A percentile compares a stretch with the other conserved stretches of the same genome.
phyloP scores from a whole-genome alignment of 2,797 vertebrate genomes.

The Anguilla obscura region DNA sequence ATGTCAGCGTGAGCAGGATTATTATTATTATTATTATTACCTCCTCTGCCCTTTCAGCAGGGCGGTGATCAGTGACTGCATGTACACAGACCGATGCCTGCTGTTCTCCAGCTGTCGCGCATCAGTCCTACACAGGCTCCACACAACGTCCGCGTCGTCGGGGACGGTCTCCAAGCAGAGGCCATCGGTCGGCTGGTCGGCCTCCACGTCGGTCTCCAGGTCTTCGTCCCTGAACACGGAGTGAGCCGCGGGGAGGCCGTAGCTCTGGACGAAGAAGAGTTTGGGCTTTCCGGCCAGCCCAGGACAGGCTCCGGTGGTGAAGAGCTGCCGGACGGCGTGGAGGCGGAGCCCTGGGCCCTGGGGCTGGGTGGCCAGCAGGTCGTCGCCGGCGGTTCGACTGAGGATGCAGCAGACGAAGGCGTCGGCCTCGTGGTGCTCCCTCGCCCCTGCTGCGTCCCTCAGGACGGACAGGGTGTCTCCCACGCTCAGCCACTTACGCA shows the following conservation, averaged over 20 bases:
- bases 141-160: not conserved
- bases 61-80: constrained; percentile 70
- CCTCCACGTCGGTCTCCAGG: constrained; percentile 72
- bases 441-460: constrained; percentile 41
- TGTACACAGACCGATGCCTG: constrained; percentile 71
- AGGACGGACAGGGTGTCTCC: constrained; percentile 52
- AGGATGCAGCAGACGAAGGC: constrained; percentile 83
- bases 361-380: constrained; percentile 75
- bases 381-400: constrained; percentile 71
- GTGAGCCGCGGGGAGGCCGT: constrained; percentile 56
- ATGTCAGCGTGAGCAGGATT: not conserved
- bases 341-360: constrained; percentile 59
- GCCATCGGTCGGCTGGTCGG: not conserved
- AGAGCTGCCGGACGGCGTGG: constrained; percentile 70
- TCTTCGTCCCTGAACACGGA: constrained; percentile 46
- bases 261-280: constrained; percentile 92
- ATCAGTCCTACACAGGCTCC: constrained; percentile 58
- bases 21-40: constrained; percentile 47
- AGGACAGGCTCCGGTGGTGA: constrained; percentile 74
- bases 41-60: constrained; percentile 64
- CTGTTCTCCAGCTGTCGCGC: constrained; percentile 62
- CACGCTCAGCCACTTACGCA: constrained; percentile 58
- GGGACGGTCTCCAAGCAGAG: not conserved
- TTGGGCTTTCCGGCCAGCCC: constrained; percentile 85
- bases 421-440: constrained; percentile 64